Evolutionary conservation across 2,797 vertebrate genomes (phyloP).

Genomic region (Trachops cirrhosus): DNA sequence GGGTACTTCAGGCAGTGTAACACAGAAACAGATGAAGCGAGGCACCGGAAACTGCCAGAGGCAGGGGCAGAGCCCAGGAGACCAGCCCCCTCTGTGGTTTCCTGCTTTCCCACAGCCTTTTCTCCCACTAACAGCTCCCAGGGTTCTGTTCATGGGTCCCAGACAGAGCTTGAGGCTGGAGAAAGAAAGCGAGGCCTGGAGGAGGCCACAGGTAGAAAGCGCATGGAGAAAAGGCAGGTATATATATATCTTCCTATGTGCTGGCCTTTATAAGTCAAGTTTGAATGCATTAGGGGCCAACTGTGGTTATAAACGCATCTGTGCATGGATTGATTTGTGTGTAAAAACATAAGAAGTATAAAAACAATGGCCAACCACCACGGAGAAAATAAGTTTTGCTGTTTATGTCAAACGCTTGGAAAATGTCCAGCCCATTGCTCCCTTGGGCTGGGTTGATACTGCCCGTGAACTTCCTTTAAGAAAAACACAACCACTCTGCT

Average conservation of each 20-base stretch:
- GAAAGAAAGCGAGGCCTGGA: background rate
- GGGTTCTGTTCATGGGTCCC: background rate
- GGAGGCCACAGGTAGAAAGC: background rate
- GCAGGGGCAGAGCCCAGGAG: background rate
- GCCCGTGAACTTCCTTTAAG: constrained; percentile 62
- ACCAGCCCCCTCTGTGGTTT: background rate
- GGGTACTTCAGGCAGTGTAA: background rate
- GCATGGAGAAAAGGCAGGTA: background rate
- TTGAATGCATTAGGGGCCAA: background rate
- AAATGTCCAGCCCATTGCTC: constrained; percentile 4
- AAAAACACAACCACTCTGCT: background rate
- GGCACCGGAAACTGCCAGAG: background rate
- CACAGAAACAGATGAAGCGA: background rate
- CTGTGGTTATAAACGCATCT: background rate
- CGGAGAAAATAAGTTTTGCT: constrained; percentile 20
- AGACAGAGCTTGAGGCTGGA: background rate
- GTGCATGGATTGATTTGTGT: background rate
- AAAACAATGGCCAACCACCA: constrained; percentile 27
- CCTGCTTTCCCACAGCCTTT: background rate
- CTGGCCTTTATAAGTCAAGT: background rate
- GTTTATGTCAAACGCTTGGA: constrained; percentile 33
- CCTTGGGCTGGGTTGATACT: constrained; percentile 52
- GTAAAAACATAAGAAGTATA: constrained; percentile 8
- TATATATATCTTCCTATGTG: background rate
- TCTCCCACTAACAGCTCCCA: too few relatives aligned